A percentile compares a stretch with the other conserved stretches of the same genome.
These are phyloP conservation scores for Epistrophella euchroma DNA, from an alignment of 2,888 invertebrate genomes.

Conservation along the genomic window DNA sequence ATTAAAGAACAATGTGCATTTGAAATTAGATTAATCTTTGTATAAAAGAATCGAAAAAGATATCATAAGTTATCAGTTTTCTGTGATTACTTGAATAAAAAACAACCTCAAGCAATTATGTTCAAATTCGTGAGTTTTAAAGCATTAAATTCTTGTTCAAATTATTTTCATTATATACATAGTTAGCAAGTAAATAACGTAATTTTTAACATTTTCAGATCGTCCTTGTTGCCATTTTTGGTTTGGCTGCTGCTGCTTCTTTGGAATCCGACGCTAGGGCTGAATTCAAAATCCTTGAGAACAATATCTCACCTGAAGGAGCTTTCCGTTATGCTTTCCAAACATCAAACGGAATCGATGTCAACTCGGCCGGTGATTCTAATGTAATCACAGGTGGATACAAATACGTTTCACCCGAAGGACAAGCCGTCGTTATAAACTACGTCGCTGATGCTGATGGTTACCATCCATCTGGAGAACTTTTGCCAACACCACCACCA, in stretches of 20 bases:
- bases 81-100: slow-evolving; percentile 34
- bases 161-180: neutral
- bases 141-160: neutral
- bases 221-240: slow-evolving; percentile 79
- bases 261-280: slow-evolving; percentile 79
- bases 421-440: slow-evolving; percentile 80
- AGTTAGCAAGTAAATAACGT: neutral
- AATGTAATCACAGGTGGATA: slow-evolving; percentile 84
- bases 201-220: slow-evolving; percentile 53
- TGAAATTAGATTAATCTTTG: neutral
- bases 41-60: neutral
- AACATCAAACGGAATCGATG: slow-evolving; percentile 86
- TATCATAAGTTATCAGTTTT: slow-evolving; percentile 57
- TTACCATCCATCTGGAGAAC: slow-evolving; percentile 83
- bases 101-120: slow-evolving; percentile 45
- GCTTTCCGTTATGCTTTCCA: slow-evolving; percentile 83
- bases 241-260: slow-evolving; percentile 79
- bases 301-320: slow-evolving; percentile 81
- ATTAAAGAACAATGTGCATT: too few relatives aligned
- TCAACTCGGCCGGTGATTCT: slow-evolving; percentile 85
- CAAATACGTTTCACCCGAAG: slow-evolving; percentile 85
- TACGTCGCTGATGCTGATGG: slow-evolving; percentile 87
- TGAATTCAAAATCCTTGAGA: slow-evolving; percentile 80
- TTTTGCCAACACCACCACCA: slow-evolving; percentile 85
- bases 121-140: slow-evolving; percentile 50